A percentile compares a stretch with the other conserved stretches of the same genome.
Evolutionary conservation across 2,888 invertebrate genomes (phyloP).

Genomic region (Antheraea assamensis): DNA sequence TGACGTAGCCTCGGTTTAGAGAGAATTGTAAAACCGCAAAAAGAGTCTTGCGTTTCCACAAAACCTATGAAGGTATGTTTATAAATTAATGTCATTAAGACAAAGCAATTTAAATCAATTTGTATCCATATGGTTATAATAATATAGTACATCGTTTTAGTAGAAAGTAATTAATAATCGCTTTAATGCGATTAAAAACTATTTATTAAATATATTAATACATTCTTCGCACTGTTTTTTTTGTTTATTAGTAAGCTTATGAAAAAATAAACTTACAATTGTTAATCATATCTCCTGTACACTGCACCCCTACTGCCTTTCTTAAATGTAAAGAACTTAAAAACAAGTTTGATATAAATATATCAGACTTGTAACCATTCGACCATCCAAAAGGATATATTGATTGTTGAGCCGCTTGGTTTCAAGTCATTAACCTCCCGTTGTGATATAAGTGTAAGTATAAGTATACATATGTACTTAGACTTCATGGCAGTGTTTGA

Average conservation of each 20-base stretch:
- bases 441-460: not conserved
- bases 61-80: not conserved
- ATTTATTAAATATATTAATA: too few species aligned
- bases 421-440: slow-evolving; percentile 48
- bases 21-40: not conserved
- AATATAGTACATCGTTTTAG: too few species aligned
- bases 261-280: too few species aligned
- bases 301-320: not conserved
- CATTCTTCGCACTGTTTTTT: too few species aligned
- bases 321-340: not conserved
- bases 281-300: too few species aligned
- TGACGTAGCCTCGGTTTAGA: too few species aligned
- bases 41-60: not conserved
- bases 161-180: too few species aligned
- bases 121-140: too few species aligned
- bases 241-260: too few species aligned
- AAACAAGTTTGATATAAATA: slow-evolving; percentile 23
- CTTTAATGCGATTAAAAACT: too few species aligned
- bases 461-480: not conserved
- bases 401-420: slow-evolving; percentile 33
- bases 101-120: not conserved
- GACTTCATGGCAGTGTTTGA: not conserved
- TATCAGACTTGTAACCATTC: slow-evolving; percentile 29
- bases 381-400: slow-evolving; percentile 24
- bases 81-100: not conserved